Percentiles rank a stretch among this genome's conserved stretches.
Conservation (phyloP, 2,888 invertebrate species). For the Drosophila sordidula region DNA sequence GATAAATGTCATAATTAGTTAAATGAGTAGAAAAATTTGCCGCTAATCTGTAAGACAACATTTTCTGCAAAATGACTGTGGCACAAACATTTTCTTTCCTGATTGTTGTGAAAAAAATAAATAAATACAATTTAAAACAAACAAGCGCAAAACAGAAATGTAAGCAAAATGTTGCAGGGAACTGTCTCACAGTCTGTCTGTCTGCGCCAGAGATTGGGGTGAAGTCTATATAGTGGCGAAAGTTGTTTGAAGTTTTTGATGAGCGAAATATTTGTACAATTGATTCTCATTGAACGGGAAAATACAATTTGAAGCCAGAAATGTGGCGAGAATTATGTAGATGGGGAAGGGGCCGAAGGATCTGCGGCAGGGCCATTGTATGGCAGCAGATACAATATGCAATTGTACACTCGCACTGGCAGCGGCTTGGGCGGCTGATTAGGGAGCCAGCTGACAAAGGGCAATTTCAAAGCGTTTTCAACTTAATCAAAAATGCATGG, state of each 20-base stretch:
- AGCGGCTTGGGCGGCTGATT: slow-evolving; percentile 15
- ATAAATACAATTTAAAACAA: neutral
- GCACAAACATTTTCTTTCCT: neutral
- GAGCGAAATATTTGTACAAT: slow-evolving; percentile 47
- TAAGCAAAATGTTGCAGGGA: neutral
- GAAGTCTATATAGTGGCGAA: slow-evolving; percentile 5
- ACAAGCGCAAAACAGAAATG: slow-evolving; percentile 4
- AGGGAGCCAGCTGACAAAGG: slow-evolving; percentile 13
- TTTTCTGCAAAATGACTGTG: neutral
- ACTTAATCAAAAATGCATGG: slow-evolving; percentile 63
- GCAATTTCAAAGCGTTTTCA: slow-evolving; percentile 25
- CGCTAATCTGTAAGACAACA: slow-evolving; percentile 4
- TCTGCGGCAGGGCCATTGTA: slow-evolving; percentile 18
- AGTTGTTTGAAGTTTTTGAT: slow-evolving; percentile 41
- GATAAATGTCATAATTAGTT: too few relatives aligned
- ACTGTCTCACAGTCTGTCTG: neutral
- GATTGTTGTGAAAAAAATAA: neutral
- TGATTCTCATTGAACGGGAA: slow-evolving; percentile 40
- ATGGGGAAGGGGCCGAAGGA: neutral
- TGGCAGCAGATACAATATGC: slow-evolving; percentile 1
- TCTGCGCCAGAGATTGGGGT: too few relatives aligned
- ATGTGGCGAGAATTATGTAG: slow-evolving; percentile 38
- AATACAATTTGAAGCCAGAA: slow-evolving; percentile 34
- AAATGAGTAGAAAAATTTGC: neutral
- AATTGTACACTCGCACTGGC: neutral